These are phyloP conservation scores for Gadopsis marmoratus DNA, from an alignment of 2,797 vertebrate genomes.

Conservation along the genomic window DNA sequence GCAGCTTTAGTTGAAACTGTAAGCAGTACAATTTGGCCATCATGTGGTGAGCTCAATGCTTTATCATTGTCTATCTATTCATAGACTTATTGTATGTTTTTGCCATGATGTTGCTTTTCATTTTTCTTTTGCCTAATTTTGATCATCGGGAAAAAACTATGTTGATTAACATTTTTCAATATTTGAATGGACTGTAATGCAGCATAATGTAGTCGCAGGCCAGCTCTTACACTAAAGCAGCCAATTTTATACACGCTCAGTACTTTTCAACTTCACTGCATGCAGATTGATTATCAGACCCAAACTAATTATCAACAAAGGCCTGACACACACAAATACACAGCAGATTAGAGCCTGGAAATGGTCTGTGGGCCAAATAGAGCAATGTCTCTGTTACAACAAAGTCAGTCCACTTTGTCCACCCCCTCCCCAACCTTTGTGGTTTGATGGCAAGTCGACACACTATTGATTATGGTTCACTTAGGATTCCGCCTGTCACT, in stretches of 20 bases:
- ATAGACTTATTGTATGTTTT: not conserved
- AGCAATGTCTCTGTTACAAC: slow-evolving; percentile 18
- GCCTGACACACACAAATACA: slow-evolving; percentile 14
- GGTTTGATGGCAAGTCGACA: slow-evolving; percentile 26
- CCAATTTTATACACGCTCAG: slow-evolving; percentile 27
- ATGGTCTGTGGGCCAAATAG: slow-evolving; percentile 40
- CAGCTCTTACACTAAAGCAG: slow-evolving; percentile 19
- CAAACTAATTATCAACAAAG: slow-evolving; percentile 65
- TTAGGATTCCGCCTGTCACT: slow-evolving; percentile 34
- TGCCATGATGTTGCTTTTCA: not conserved
- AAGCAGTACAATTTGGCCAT: too few species aligned
- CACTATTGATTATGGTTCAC: slow-evolving; percentile 61
- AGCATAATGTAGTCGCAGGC: not conserved
- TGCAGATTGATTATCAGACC: slow-evolving; percentile 54
- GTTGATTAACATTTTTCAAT: not conserved
- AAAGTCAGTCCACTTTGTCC: slow-evolving; percentile 17
- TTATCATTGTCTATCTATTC: not conserved
- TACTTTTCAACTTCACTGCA: slow-evolving; percentile 48
- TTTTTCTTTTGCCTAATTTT: not conserved
- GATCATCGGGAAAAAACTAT: not conserved
- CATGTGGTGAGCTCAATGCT: too few species aligned
- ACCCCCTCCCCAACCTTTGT: not conserved
- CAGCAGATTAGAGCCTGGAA: slow-evolving; percentile 35
- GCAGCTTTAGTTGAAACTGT: too few species aligned
- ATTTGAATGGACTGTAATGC: slow-evolving; percentile 2